Evolutionary conservation across 1,140 invertebrate species (phyloP).

Genomic region (Chironomus tepperi): DNA sequence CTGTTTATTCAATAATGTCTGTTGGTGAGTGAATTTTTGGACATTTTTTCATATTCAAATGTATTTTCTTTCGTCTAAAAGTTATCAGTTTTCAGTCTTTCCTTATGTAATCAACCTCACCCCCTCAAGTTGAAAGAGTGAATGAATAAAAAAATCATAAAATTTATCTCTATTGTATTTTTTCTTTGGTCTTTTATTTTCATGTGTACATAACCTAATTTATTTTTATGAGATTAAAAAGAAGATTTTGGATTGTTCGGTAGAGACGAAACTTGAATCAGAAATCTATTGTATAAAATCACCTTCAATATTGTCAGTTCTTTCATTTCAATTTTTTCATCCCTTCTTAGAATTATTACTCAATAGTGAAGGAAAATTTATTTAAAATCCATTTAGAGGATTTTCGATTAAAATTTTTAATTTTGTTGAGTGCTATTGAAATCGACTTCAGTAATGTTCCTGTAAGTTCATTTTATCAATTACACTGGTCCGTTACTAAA

Average conservation of each 20-base stretch:
- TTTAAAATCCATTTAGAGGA: neutral
- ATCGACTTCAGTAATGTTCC: neutral
- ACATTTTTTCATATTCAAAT: neutral
- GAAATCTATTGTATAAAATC: too few species aligned
- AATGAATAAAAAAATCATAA: neutral
- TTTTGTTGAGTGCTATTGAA: neutral
- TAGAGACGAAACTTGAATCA: too few species aligned
- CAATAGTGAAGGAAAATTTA: neutral
- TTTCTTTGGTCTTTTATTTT: neutral
- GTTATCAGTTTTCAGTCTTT: neutral
- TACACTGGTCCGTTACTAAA: neutral
- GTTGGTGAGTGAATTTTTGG: neutral
- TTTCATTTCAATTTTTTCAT: too few species aligned
- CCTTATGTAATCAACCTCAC: neutral
- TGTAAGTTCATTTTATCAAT: constrained; percentile 7
- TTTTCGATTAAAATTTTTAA: neutral
- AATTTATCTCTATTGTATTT: neutral
- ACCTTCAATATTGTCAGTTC: too few species aligned
- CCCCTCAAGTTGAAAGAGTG: neutral
- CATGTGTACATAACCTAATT: neutral
- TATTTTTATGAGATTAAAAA: neutral
- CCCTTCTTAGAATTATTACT: neutral
- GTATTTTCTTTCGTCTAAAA: neutral
- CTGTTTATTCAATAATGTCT: neutral
- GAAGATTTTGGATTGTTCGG: neutral